Evolutionary conservation across 2,113 vertebrate species (phyloP).

Genomic region (Okapia johnstoni): DNA sequence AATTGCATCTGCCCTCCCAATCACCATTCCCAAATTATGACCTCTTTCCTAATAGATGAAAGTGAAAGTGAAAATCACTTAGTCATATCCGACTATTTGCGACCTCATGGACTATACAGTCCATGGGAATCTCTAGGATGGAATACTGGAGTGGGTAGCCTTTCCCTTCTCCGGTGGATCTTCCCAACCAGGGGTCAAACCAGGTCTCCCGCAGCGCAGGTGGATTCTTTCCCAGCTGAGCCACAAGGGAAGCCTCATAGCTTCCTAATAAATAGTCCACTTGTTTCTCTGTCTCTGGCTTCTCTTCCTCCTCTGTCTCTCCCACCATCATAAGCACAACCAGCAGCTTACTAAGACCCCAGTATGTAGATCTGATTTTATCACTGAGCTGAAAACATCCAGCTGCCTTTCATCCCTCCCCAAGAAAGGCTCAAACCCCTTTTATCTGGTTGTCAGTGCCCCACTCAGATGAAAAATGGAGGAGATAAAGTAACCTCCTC

Average conservation of each 20-base stretch:
- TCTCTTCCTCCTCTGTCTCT: rapidly evolving
- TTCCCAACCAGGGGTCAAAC: background rate
- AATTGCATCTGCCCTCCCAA: background rate
- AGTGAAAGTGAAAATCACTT: background rate
- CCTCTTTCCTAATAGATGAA: background rate
- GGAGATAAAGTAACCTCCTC: rapidly evolving
- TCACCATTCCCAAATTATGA: rapidly evolving
- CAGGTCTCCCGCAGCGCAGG: background rate
- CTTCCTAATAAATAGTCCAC: rapidly evolving
- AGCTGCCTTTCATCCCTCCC: background rate
- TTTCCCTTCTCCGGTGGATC: background rate
- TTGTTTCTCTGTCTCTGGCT: background rate
- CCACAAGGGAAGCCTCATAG: background rate
- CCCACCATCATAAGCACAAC: rapidly evolving
- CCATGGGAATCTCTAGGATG: background rate
- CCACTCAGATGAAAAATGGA: too few relatives aligned
- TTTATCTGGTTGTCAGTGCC: rapidly evolving
- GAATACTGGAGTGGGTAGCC: background rate
- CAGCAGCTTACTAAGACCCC: background rate
- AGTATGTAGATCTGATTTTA: background rate
- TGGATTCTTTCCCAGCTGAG: background rate
- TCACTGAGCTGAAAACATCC: rapidly evolving
- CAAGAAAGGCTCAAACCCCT: background rate
- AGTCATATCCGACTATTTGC: background rate
- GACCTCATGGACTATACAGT: background rate